Evolutionary conservation across 53 echinoderm and acorn worm genomes (phyloP).

Genomic region (Zoroaster sp.): DNA sequence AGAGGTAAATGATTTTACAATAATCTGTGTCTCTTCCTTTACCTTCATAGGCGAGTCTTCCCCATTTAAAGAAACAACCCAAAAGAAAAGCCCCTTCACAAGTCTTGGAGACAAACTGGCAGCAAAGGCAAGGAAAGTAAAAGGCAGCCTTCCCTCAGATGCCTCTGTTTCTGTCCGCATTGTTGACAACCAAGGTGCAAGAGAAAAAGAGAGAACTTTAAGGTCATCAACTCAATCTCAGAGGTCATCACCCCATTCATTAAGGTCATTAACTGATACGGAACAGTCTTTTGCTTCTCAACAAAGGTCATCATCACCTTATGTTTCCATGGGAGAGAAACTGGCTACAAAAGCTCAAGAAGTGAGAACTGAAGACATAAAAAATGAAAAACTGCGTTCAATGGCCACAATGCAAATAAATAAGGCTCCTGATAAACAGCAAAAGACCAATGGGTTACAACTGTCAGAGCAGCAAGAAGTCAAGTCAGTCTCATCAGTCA

Average conservation of each 20-base stretch:
- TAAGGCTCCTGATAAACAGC: background rate
- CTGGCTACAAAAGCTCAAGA: background rate
- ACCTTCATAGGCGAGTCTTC: background rate
- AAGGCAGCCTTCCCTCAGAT: background rate
- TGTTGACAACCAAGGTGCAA: background rate
- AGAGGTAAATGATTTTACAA: background rate
- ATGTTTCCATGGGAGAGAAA: background rate
- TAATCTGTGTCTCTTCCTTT: background rate
- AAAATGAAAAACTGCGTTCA: background rate
- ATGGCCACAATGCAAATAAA: background rate
- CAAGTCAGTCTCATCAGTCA: background rate
- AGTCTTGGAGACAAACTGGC: background rate
- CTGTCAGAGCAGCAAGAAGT: background rate
- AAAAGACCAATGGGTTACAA: background rate
- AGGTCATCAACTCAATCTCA: background rate
- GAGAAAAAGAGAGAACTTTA: background rate
- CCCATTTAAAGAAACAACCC: background rate
- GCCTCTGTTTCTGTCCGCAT: background rate
- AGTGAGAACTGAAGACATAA: background rate
- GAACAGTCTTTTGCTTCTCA: background rate
- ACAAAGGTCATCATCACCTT: background rate
- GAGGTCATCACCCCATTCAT: background rate
- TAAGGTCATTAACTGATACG: background rate
- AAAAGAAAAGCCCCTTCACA: background rate
- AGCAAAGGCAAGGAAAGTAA: constrained; percentile 27